These are phyloP conservation scores for Drosophila oshimai DNA, from an alignment of 1,140 invertebrate genomes.

Conservation along the genomic window DNA sequence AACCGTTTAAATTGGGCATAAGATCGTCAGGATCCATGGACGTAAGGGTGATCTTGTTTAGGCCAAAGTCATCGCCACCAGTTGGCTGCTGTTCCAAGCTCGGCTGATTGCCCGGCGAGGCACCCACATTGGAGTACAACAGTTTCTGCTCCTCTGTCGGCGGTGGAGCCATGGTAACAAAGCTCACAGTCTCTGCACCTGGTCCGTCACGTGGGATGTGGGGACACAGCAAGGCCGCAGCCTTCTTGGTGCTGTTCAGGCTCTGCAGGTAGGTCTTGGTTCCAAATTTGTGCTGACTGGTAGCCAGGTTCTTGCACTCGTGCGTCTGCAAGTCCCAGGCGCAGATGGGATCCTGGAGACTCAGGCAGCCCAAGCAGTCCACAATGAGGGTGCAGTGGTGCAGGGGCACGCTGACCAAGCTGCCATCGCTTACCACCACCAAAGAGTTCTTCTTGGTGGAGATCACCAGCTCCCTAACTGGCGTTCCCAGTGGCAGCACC, in stretches of 20 bases:
- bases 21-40: conserved; percentile 69
- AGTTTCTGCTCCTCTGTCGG: conserved; percentile 66
- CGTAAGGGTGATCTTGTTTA: conserved; percentile 72
- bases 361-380: conserved; percentile 92
- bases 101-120: conserved; percentile 10
- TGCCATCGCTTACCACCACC: conserved; percentile 94
- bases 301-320: conserved; percentile 88
- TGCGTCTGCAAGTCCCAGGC: conserved; percentile 94
- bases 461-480: conserved; percentile 89
- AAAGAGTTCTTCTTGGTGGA: conserved; percentile 88
- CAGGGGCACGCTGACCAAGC: conserved; percentile 93
- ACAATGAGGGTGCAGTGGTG: conserved; percentile 89
- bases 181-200: conserved; percentile 46
- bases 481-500: conserved; percentile 87
- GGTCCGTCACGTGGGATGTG: conserved; percentile 49
- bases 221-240: conserved; percentile 82
- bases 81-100: conserved; percentile 48
- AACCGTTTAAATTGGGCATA: conserved; percentile 70
- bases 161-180: conserved; percentile 62
- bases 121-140: conserved; percentile 61
- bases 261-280: conserved; percentile 89
- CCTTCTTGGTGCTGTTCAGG: conserved; percentile 87
- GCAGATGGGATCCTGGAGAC: conserved; percentile 98
- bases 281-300: conserved; percentile 86
- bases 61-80: conserved; percentile 56